Conservation (phyloP, 1,140 invertebrate genomes). For the Trichonephila inaurata region DNA sequence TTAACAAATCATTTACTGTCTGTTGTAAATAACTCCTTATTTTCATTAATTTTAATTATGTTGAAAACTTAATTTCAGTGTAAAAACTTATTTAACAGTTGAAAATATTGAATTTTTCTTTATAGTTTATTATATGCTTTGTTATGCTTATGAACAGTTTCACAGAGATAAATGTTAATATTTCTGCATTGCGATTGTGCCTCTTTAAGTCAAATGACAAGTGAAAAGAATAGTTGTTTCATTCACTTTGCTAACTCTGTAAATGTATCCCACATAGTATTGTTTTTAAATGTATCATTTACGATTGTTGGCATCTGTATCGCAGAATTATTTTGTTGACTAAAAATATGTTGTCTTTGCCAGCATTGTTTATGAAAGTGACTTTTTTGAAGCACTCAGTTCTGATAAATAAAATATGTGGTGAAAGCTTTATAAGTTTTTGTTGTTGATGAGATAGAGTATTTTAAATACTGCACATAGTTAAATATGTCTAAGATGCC, state of each 20-base stretch:
- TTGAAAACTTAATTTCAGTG: neutral
- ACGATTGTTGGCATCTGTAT: conserved; percentile 48
- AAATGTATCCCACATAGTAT: conserved; percentile 42
- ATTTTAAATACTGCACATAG: conserved; percentile 75
- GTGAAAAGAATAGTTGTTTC: conserved; percentile 26
- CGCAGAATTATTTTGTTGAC: conserved; percentile 63
- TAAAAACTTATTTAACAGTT: neutral
- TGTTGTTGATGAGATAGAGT: conserved; percentile 68
- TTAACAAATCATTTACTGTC: neutral
- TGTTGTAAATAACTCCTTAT: conserved; percentile 9
- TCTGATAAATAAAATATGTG: conserved; percentile 44
- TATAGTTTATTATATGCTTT: conserved; percentile 3
- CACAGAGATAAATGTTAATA: neutral
- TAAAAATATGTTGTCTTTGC: conserved; percentile 47
- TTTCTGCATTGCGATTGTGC: conserved; percentile 36
- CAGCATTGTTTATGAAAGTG: conserved; percentile 47
- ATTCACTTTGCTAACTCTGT: conserved; percentile 47
- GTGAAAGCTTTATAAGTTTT: conserved; percentile 58
- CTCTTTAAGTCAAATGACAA: neutral
- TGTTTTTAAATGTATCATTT: conserved; percentile 70
- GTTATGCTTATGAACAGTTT: conserved; percentile 61
- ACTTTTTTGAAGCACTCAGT: conserved; percentile 58
- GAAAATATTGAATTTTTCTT: conserved; percentile 4
- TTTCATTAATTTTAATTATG: neutral
- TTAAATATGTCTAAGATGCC: conserved; percentile 63